Conservation (phyloP, 2,888 invertebrate genomes). For the Melieria omissa region DNA sequence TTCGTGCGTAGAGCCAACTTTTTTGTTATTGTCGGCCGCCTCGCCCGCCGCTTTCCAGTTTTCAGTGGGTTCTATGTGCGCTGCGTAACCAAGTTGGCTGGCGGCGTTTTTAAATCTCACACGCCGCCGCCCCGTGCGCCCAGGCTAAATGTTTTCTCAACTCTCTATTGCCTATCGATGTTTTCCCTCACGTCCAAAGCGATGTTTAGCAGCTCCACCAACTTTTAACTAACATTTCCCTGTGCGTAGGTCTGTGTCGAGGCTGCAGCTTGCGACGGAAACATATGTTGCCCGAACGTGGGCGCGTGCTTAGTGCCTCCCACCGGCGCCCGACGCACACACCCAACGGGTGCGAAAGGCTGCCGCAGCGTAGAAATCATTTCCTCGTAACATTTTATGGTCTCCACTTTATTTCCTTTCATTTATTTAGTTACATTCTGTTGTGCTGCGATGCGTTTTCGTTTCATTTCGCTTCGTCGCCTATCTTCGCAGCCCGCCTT, state of each 20-base stretch:
- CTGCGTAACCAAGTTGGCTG: too few relatives aligned
- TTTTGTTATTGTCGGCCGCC: too few relatives aligned
- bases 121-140: not conserved
- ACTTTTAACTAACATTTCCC: constrained; percentile 3
- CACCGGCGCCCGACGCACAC: not conserved
- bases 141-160: not conserved
- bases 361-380: constrained; percentile 4
- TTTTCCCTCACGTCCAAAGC: not conserved
- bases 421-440: not conserved
- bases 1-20: too few relatives aligned
- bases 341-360: not conserved
- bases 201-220: not conserved
- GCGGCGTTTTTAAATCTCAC: too few relatives aligned
- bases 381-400: constrained; percentile 8
- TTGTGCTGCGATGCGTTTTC: not conserved
- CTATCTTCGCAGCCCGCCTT: not conserved
- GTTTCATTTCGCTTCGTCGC: not conserved
- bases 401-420: not conserved
- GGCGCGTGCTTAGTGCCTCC: not conserved
- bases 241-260: not conserved
- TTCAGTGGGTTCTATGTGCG: too few relatives aligned
- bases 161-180: not conserved
- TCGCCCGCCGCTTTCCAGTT: too few relatives aligned
- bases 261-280: not conserved
- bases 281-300: not conserved